A percentile compares a stretch with the other conserved stretches of the same genome.
Evolutionary conservation across 2,113 vertebrate species (phyloP).

Genomic region (Diglossa brunneiventris): DNA sequence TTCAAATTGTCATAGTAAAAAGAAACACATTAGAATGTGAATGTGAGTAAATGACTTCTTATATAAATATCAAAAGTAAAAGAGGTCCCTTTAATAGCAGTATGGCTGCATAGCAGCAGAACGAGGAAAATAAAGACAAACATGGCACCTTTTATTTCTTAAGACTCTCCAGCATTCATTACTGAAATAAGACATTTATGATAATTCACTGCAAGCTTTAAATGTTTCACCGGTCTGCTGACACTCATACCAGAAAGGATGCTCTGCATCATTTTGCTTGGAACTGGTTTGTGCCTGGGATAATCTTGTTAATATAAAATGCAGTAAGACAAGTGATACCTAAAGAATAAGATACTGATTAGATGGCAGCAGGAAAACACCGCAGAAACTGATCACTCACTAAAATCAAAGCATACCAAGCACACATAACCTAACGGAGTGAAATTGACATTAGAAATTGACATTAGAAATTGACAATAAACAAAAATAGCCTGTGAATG

Average conservation of each 20-base stretch:
- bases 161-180: not conserved
- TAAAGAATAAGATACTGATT: not conserved
- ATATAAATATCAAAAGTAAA: not conserved
- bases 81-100: constrained; percentile 11
- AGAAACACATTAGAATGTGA: not conserved
- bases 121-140: not conserved
- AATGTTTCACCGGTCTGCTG: not conserved
- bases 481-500: not conserved
- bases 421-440: not conserved
- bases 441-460: not conserved
- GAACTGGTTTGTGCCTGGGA: not conserved
- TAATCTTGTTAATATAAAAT: not conserved
- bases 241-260: not conserved
- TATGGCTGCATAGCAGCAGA: constrained; percentile 37
- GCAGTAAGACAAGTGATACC: not conserved
- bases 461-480: not conserved
- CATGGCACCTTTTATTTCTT: not conserved
- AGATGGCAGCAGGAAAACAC: not conserved
- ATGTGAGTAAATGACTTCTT: not conserved
- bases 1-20: not conserved
- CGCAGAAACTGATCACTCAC: not conserved
- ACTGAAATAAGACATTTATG: not conserved
- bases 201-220: not conserved
- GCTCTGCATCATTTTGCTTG: not conserved
- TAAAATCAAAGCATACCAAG: not conserved